A percentile compares a stretch with the other conserved stretches of the same genome.
phyloP scores from a whole-genome alignment of 2,888 invertebrate species.

The Atrina japonica region DNA sequence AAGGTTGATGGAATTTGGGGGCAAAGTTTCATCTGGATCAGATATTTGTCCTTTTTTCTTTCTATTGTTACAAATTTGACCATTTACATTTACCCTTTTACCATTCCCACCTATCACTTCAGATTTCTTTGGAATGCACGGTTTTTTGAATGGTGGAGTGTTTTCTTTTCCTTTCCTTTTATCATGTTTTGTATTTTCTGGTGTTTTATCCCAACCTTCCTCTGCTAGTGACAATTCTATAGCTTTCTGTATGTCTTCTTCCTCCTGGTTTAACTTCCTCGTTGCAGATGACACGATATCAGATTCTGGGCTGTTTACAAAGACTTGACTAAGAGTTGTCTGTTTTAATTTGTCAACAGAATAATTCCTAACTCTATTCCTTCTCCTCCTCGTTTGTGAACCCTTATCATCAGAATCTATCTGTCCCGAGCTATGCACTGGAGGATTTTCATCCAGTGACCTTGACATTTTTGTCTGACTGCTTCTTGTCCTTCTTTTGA shows the following conservation, averaged over 20 bases:
- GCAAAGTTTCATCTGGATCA: constrained; percentile 38
- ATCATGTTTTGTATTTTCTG: neutral
- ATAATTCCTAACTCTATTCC: neutral
- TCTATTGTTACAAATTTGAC: neutral
- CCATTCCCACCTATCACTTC: neutral
- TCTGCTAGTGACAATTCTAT: constrained; percentile 48
- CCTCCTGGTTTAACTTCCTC: constrained; percentile 22
- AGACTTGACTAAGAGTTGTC: constrained; percentile 60
- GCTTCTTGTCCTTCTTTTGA: neutral
- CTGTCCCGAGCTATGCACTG: no score
- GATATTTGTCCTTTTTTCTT: neutral
- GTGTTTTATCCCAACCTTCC: no score
- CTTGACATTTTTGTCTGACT: constrained; percentile 21
- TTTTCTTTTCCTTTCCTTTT: constrained; percentile 31
- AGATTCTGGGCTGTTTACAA: constrained; percentile 39
- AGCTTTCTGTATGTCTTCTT: constrained; percentile 46
- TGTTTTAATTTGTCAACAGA: constrained; percentile 44
- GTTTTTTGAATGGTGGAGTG: constrained; percentile 43
- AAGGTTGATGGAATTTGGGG: constrained; percentile 22
- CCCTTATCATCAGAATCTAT: no score
- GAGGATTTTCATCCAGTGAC: constrained; percentile 4
- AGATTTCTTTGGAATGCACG: constrained; percentile 30
- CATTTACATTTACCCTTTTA: constrained; percentile 4
- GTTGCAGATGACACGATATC: neutral
- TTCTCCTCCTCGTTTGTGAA: constrained; percentile 6